These are phyloP conservation scores for Ptilonorhynchus violaceus DNA, from an alignment of 2,113 vertebrate species.

Conservation along the genomic window DNA sequence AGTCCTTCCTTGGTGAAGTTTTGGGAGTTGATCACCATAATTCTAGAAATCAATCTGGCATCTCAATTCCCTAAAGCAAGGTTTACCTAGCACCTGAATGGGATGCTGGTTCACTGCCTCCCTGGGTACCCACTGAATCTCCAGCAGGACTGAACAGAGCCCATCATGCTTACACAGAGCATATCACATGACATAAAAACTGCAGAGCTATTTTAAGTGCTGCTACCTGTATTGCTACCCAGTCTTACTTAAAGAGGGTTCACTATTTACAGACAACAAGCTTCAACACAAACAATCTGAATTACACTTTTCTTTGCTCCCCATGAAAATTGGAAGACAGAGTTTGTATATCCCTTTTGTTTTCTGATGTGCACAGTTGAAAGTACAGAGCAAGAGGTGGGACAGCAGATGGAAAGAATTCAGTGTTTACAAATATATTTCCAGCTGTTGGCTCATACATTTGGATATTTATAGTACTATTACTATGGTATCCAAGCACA, in stretches of 20 bases:
- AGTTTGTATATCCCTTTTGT: not conserved
- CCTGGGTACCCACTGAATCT: not conserved
- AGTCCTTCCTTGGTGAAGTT: not conserved
- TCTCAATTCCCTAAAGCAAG: not conserved
- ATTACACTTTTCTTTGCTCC: not conserved
- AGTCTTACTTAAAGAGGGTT: not conserved
- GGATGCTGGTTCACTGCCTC: not conserved
- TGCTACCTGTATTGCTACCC: not conserved
- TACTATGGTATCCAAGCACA: not conserved
- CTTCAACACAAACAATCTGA: not conserved
- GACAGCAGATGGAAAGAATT: conserved; percentile 17
- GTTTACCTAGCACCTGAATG: not conserved
- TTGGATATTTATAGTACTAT: conserved; percentile 37
- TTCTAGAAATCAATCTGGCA: not conserved
- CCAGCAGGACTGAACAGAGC: not conserved
- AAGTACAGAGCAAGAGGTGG: not conserved
- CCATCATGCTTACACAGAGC: not conserved
- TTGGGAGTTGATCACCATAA: not conserved
- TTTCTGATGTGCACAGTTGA: not conserved
- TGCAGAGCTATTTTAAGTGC: not conserved
- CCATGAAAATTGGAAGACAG: not conserved
- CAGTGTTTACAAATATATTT: conserved; percentile 30
- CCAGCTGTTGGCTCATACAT: not conserved
- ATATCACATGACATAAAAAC: fast-evolving
- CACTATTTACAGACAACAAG: not conserved